Conservation (phyloP, 2,113 vertebrate species). For the Baryphthengus martii region DNA sequence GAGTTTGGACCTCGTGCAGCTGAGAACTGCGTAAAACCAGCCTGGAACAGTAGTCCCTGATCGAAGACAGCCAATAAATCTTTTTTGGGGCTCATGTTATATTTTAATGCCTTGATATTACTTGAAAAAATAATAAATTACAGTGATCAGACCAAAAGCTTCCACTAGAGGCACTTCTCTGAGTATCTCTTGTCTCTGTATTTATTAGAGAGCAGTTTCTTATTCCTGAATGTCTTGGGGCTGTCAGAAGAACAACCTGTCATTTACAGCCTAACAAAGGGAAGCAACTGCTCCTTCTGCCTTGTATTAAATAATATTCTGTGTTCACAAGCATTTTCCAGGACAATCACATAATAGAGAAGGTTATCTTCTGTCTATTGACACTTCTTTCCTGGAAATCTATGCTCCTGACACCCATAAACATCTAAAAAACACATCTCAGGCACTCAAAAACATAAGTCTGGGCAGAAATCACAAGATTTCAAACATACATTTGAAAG, state of each 20-base stretch:
- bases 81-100: not conserved
- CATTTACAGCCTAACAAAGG: not conserved
- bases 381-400: not conserved
- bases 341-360: not conserved
- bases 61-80: not conserved
- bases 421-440: not conserved
- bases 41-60: not conserved
- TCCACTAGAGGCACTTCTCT: not conserved
- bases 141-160: not conserved
- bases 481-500: not conserved
- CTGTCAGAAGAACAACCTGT: not conserved
- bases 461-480: not conserved
- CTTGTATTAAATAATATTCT: not conserved
- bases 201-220: not conserved
- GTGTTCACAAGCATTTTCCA: not conserved
- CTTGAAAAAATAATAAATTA: not conserved
- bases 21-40: not conserved
- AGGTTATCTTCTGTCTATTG: not conserved
- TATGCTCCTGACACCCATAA: not conserved
- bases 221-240: not conserved
- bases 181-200: not conserved
- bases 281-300: not conserved
- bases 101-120: not conserved
- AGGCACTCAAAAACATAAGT: not conserved
- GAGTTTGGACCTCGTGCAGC: not conserved